Percentiles rank a stretch among this genome's conserved stretches.
Evolutionary conservation across 2,888 invertebrate species (phyloP).

Genomic region (Scaptomyza flava): DNA sequence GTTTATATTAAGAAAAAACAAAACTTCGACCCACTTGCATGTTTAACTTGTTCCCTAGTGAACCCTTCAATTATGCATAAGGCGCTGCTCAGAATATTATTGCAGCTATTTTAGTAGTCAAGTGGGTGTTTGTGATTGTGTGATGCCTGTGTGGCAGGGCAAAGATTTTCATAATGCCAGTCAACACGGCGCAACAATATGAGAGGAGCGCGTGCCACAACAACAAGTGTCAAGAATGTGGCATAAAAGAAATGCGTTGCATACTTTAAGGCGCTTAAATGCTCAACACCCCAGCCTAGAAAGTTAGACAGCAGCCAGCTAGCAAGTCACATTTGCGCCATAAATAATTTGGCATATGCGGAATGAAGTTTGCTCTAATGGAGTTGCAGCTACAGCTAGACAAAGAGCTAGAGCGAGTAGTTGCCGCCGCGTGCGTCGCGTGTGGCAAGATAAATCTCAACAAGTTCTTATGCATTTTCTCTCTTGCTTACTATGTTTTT

Average conservation of each 20-base stretch:
- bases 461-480: conserved; percentile 72
- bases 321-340: conserved; percentile 59
- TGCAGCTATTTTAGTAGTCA: conserved; percentile 43
- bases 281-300: conserved; percentile 32
- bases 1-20: not conserved
- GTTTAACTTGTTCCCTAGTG: conserved; percentile 25
- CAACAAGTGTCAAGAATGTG: conserved; percentile 67
- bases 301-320: conserved; percentile 10
- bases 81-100: conserved; percentile 30
- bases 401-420: not conserved
- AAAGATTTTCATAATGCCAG: conserved; percentile 48
- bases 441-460: conserved; percentile 78
- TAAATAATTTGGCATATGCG: conserved; percentile 77
- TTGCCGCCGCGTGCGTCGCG: conserved; percentile 53
- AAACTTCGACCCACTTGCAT: conserved; percentile 59
- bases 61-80: conserved; percentile 54
- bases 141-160: conserved; percentile 1
- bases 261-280: conserved; percentile 76
- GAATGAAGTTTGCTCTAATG: conserved; percentile 54
- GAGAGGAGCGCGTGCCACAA: conserved; percentile 54
- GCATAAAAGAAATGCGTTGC: conserved; percentile 51
- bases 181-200: conserved; percentile 18
- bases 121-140: conserved; percentile 24
- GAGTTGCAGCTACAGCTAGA: conserved; percentile 12
- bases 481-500: conserved; percentile 10